These are phyloP conservation scores for Phasianus colchicus DNA, from an alignment of 2,113 vertebrate genomes.

Conservation along the genomic window DNA sequence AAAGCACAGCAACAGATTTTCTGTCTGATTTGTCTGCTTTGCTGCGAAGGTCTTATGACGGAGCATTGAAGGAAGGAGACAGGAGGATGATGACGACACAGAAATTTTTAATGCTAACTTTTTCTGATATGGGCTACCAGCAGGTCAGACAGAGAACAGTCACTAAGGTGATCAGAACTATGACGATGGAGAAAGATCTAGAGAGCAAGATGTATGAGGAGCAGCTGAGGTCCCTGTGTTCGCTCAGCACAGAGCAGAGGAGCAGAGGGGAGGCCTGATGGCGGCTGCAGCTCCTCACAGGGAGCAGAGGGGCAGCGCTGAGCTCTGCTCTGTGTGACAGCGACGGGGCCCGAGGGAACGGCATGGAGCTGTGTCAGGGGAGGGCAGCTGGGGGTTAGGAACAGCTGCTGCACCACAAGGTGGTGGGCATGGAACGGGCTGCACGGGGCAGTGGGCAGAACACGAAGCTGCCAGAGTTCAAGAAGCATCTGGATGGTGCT, in stretches of 20 bases:
- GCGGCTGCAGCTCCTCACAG: background rate
- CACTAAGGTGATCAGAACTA: background rate
- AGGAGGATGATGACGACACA: background rate
- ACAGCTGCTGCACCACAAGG: too few species aligned
- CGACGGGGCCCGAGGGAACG: background rate
- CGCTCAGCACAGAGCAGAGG: background rate
- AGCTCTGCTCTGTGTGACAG: background rate
- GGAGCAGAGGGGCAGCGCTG: too few species aligned
- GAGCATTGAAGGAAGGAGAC: background rate
- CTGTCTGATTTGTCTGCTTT: background rate
- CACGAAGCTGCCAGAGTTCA: background rate
- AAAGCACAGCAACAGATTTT: background rate
- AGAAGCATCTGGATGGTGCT: background rate
- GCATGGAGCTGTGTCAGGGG: background rate
- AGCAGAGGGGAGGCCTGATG: background rate
- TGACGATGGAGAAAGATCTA: background rate
- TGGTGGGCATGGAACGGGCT: too few species aligned
- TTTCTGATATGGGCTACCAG: background rate
- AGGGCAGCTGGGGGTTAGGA: background rate
- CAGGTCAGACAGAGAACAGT: background rate
- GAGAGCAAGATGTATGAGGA: background rate
- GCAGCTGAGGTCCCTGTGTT: background rate
- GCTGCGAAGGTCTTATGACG: background rate
- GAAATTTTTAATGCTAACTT: background rate
- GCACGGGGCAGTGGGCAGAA: background rate